These are phyloP conservation scores for Bombus terrestris DNA, from an alignment of 1,140 invertebrate genomes.

Conservation along the genomic window DNA sequence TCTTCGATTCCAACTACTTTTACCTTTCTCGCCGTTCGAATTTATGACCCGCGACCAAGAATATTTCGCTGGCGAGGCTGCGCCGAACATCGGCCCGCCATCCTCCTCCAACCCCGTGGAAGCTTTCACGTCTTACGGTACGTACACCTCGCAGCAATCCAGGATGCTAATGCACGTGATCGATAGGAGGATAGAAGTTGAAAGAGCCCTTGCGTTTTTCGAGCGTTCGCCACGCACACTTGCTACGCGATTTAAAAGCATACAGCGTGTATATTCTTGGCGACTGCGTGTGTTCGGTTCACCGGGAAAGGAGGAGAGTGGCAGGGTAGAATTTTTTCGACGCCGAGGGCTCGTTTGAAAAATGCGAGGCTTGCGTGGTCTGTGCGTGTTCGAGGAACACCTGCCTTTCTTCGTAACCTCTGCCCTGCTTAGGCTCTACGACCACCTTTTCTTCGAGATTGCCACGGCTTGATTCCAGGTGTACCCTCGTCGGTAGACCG, in stretches of 20 bases:
- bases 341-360: slow-evolving; percentile 54
- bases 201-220: neutral
- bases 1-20: neutral
- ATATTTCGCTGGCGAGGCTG: neutral
- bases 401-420: slow-evolving; percentile 30
- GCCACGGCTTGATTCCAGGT: slow-evolving; percentile 52
- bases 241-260: neutral
- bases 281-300: neutral
- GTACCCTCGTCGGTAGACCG: too few species aligned
- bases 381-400: slow-evolving; percentile 56
- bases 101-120: neutral
- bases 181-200: neutral
- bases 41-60: slow-evolving; percentile 6
- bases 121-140: neutral
- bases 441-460: slow-evolving; percentile 31
- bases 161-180: slow-evolving; percentile 1
- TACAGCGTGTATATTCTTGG: neutral
- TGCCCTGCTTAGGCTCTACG: neutral
- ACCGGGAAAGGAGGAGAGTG: neutral
- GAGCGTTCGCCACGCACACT: neutral
- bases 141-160: neutral
- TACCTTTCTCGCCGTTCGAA: neutral
- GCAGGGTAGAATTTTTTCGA: slow-evolving; percentile 22
- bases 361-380: slow-evolving; percentile 65
- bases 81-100: neutral